Evolutionary conservation across 2,888 invertebrate species (phyloP).

Genomic region (Rhagonycha lutea): DNA sequence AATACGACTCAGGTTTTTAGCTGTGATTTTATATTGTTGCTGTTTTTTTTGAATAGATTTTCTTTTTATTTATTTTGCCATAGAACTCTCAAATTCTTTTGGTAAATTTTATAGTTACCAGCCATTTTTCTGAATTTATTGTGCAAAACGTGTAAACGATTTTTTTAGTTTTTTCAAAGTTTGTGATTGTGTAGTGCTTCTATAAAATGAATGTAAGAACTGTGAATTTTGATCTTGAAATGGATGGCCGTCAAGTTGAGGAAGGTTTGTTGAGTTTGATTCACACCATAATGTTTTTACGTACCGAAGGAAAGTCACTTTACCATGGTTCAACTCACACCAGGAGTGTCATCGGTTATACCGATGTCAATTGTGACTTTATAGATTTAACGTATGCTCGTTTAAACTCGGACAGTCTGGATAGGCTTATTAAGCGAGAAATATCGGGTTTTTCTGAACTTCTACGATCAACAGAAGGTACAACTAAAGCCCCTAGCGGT

Average conservation of each 20-base stretch:
- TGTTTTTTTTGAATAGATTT: slow-evolving; percentile 5
- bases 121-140: not conserved
- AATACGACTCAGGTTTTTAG: slow-evolving; percentile 28
- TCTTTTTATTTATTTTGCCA: not conserved
- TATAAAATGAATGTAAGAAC: slow-evolving; percentile 78
- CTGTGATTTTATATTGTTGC: slow-evolving; percentile 28
- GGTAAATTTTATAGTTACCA: not conserved
- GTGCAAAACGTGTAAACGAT: not conserved
- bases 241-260: slow-evolving; percentile 90
- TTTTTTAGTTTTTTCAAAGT: not conserved
- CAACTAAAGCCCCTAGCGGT: slow-evolving; percentile 62
- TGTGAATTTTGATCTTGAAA: slow-evolving; percentile 78
- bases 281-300: slow-evolving; percentile 89
- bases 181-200: not conserved
- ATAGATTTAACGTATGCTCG: slow-evolving; percentile 97
- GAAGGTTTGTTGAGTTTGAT: slow-evolving; percentile 91
- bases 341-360: slow-evolving; percentile 92
- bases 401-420: slow-evolving; percentile 82
- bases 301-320: slow-evolving; percentile 89
- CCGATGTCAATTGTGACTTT: slow-evolving; percentile 97
- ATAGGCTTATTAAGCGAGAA: slow-evolving; percentile 72
- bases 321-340: slow-evolving; percentile 94
- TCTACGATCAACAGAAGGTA: slow-evolving; percentile 71
- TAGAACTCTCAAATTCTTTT: not conserved
- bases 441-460: slow-evolving; percentile 80